phyloP scores from a whole-genome alignment of 2,888 invertebrate species.

The Dioctria linearis region DNA sequence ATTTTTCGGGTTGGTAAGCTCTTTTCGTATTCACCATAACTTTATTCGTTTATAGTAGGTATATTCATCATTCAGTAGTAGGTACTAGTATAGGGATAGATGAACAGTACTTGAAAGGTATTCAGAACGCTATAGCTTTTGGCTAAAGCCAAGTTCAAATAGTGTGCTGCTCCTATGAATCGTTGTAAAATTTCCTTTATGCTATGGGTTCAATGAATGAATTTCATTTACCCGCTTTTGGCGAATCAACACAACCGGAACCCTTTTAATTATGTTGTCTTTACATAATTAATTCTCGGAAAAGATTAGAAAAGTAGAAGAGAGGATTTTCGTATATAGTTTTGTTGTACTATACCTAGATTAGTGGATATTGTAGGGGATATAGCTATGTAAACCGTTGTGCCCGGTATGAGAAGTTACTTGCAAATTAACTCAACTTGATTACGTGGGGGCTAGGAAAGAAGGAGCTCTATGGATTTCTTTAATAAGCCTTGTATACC shows the following conservation, averaged over 20 bases:
- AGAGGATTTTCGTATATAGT: constrained; percentile 10
- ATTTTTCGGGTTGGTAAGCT: constrained; percentile 10
- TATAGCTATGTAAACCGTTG: background rate
- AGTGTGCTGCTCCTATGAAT: constrained; percentile 31
- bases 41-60: constrained; percentile 3
- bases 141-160: constrained; percentile 15
- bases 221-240: constrained; percentile 27
- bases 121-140: constrained; percentile 5
- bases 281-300: constrained; percentile 44
- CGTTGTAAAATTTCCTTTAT: constrained; percentile 36
- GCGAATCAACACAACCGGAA: constrained; percentile 19
- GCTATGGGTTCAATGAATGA: constrained; percentile 5
- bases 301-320: constrained; percentile 47
- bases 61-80: background rate
- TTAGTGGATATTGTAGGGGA: background rate
- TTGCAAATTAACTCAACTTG: constrained; percentile 22
- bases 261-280: constrained; percentile 49
- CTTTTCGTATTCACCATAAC: constrained; percentile 27
- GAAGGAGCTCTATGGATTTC: constrained; percentile 1
- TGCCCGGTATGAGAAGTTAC: constrained; percentile 20
- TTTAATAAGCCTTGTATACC: constrained; percentile 14
- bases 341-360: background rate
- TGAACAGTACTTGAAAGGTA: constrained; percentile 27
- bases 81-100: too few relatives aligned
- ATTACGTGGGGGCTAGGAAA: constrained; percentile 15